Evolutionary conservation across 2,888 invertebrate species (phyloP), one percentile per base, ranked within the genome.

Genomic region (Oxycera nigricornis): DNA sequence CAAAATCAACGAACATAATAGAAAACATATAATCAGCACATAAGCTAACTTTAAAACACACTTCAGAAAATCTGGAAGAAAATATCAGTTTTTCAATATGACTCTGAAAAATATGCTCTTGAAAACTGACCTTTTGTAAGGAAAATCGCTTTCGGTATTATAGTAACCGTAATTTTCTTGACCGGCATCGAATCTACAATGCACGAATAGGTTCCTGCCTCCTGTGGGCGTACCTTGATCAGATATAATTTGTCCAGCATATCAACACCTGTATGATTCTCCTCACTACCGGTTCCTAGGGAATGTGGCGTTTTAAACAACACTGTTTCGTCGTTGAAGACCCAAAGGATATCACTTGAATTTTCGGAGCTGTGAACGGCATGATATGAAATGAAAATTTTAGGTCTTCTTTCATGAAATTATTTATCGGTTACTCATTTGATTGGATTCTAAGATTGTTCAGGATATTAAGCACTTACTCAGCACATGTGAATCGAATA

Each of bases 131-230:
- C 75, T 35, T 73, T 72, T 1, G 65, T 72, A 6, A 74, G 50
- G 28, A 75, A 52, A 11, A 73, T n/a, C 11, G 68, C 72, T 24
- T 72, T 73, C 17, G 72, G 65, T 20, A 75, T 65, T 28, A 75
- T 46, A 24, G 41, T 57, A 1, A 75, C 65, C 35, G 70, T 31
- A 3, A 75, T 41, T 41, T 55, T 62, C 35, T 62, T 72, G 3
- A 75, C 65, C 24, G 75, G 72, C 7, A 65, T 22, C 52, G 52
- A 50, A 30, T 75, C 72, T 4, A 72, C 75, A 57, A 75, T 41
- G 24, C 75, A 75, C 14, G 75, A 73, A 35, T 74, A 75, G 6
- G 65, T 14, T 39, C 75, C 75, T 24, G 39, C 61, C 28, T 75
- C 73, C 3, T 11, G 24, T 24, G 14, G 52, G 55, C 57, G 20